A percentile compares a stretch with the other conserved stretches of the same genome.
Conservation (phyloP, 2,888 invertebrate genomes). For the Plagodis dolabraria region DNA sequence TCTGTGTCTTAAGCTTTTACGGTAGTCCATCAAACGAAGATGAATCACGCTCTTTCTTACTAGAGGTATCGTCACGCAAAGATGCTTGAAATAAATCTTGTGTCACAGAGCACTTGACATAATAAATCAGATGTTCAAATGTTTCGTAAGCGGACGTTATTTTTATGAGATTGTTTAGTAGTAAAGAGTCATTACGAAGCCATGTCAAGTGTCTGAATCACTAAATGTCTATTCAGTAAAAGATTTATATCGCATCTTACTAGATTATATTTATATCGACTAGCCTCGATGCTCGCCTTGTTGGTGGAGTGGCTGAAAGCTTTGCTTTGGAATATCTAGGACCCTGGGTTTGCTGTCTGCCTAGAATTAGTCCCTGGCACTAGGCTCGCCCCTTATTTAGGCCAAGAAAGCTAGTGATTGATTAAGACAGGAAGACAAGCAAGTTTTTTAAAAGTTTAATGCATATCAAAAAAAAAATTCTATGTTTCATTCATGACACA, state of each 20-base stretch:
- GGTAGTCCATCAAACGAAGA: too few relatives aligned
- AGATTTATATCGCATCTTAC: constrained; percentile 9
- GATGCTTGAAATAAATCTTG: constrained; percentile 1
- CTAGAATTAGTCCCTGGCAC: too few relatives aligned
- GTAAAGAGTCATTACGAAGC: constrained; percentile 13
- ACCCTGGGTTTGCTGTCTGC: too few relatives aligned
- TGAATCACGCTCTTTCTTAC: constrained; percentile 40
- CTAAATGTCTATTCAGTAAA: constrained; percentile 17
- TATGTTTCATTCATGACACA: too few relatives aligned
- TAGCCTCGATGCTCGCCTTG: neutral
- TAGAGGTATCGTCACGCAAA: neutral
- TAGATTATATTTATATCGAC: too few relatives aligned
- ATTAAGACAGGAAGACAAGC: too few relatives aligned
- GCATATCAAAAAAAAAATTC: too few relatives aligned
- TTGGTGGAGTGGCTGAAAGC: neutral
- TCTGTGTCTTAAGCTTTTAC: too few relatives aligned
- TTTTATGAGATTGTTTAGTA: constrained; percentile 17
- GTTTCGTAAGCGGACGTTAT: constrained; percentile 21
- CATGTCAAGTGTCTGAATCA: constrained; percentile 8
- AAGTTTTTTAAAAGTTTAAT: too few relatives aligned
- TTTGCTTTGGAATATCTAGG: too few relatives aligned
- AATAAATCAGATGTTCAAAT: constrained; percentile 28
- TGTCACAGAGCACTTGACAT: constrained; percentile 18
- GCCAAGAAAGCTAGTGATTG: too few relatives aligned
- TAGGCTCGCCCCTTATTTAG: too few relatives aligned